Percentiles rank a stretch among this genome's conserved stretches.
Conservation (phyloP, 2,888 invertebrate genomes). For the Drosophila pullipes region DNA sequence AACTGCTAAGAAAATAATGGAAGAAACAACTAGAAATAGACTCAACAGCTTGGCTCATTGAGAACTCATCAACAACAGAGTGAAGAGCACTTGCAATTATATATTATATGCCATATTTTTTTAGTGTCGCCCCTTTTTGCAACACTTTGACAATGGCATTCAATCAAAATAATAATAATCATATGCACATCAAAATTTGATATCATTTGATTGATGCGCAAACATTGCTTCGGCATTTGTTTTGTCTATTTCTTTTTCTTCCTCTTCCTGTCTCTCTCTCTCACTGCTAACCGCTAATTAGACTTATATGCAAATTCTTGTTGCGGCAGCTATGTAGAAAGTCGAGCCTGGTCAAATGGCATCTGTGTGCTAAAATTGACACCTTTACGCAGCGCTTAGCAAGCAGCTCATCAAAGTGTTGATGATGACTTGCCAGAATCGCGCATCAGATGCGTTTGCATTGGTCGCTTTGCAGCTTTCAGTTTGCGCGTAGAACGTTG, state of each 20-base stretch:
- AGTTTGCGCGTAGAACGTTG: constrained; percentile 25
- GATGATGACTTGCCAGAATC: constrained; percentile 66
- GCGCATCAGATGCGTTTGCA: constrained; percentile 25
- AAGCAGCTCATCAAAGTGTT: constrained; percentile 76
- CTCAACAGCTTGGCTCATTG: constrained; percentile 7
- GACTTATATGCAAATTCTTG: constrained; percentile 44
- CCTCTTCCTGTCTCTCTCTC: neutral
- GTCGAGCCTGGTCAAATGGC: constrained; percentile 64
- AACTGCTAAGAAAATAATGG: constrained; percentile 39
- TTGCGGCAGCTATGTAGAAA: constrained; percentile 43
- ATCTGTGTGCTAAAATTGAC: constrained; percentile 80
- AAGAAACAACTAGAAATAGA: neutral
- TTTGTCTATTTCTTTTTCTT: neutral
- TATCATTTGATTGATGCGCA: constrained; percentile 73
- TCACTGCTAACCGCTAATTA: constrained; percentile 50
- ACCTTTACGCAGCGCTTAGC: constrained; percentile 75
- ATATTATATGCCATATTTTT: constrained; percentile 13
- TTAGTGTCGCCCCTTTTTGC: constrained; percentile 23
- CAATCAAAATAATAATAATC: constrained; percentile 55
- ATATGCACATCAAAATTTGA: constrained; percentile 53
- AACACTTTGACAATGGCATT: constrained; percentile 59
- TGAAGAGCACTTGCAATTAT: constrained; percentile 70
- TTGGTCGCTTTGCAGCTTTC: constrained; percentile 22
- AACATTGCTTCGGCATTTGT: constrained; percentile 46
- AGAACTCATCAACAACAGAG: constrained; percentile 16